phyloP scores from a whole-genome alignment of 92 coral and sea anemone genomes.

The Pocillopora meandrina region DNA sequence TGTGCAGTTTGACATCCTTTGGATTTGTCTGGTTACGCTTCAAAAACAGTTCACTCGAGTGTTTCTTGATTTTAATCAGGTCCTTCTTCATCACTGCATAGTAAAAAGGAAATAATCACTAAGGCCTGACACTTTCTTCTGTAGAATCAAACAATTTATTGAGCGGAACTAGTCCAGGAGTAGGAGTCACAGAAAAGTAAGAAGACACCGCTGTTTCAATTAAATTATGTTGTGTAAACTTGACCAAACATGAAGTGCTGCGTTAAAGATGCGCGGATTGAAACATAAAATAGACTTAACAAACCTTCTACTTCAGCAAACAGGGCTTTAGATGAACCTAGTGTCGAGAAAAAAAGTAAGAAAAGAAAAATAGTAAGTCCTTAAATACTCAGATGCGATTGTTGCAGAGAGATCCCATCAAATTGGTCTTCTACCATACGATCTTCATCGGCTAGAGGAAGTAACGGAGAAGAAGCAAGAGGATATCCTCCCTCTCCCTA shows the following conservation, averaged over 20 bases:
- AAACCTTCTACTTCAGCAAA: conserved; percentile 99
- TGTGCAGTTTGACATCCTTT: conserved; percentile 77
- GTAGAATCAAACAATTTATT: too few relatives aligned
- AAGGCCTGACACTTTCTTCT: too few relatives aligned
- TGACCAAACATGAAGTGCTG: background rate
- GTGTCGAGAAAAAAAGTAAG: conserved; percentile 2
- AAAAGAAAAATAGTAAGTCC: background rate
- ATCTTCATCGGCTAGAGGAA: too few relatives aligned
- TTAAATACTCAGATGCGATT: background rate
- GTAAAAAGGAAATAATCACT: too few relatives aligned
- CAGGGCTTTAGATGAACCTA: conserved; percentile 93
- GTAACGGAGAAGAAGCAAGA: too few relatives aligned
- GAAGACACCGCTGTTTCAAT: too few relatives aligned
- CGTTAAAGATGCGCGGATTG: background rate
- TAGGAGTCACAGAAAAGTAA: too few relatives aligned
- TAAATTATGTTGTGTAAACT: background rate
- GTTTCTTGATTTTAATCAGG: conserved; percentile 88
- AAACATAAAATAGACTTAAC: background rate
- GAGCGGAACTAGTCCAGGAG: too few relatives aligned
- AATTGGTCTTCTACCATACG: background rate
- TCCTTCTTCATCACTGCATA: conserved; percentile 88
- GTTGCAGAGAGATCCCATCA: background rate
- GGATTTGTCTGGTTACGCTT: conserved; percentile 71
- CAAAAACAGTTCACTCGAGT: conserved; percentile 79
- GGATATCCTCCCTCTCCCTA: too few relatives aligned